Evolutionary conservation across 2,888 invertebrate species (phyloP).

Genomic region (Molorchus minor): DNA sequence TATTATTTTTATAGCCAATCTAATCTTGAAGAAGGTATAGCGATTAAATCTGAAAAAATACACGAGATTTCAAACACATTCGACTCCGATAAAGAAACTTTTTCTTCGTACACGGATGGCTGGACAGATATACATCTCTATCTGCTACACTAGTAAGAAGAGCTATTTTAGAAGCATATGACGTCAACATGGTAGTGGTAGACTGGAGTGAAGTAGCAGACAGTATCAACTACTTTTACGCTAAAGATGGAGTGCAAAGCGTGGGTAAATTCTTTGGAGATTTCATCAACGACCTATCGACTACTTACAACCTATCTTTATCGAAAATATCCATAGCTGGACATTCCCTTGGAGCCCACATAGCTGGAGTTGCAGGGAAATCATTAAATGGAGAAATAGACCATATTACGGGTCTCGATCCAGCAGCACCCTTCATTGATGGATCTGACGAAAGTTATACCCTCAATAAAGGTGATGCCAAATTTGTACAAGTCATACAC

Average conservation of each 20-base stretch:
- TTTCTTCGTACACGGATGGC: slow-evolving; percentile 54
- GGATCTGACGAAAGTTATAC: slow-evolving; percentile 38
- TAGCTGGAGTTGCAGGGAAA: slow-evolving; percentile 51
- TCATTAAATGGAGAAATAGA: slow-evolving; percentile 33
- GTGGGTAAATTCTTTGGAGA: slow-evolving; percentile 47
- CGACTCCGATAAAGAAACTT: slow-evolving; percentile 36
- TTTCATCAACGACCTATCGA: slow-evolving; percentile 44
- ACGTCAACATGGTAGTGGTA: slow-evolving; percentile 54
- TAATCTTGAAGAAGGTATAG: not conserved
- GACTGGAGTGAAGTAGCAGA: slow-evolving; percentile 51
- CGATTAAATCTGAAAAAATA: not conserved
- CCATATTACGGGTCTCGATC: slow-evolving; percentile 53
- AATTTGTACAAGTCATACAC: slow-evolving; percentile 53
- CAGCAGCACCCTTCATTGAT: slow-evolving; percentile 22
- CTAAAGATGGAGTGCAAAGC: slow-evolving; percentile 41
- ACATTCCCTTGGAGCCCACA: slow-evolving; percentile 52
- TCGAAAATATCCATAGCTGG: slow-evolving; percentile 43
- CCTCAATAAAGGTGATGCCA: slow-evolving; percentile 50
- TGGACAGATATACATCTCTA: slow-evolving; percentile 42
- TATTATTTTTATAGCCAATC: slow-evolving; percentile 4
- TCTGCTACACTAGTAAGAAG: slow-evolving; percentile 36
- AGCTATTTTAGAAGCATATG: slow-evolving; percentile 42
- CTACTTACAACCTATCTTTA: slow-evolving; percentile 33
- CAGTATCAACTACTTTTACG: slow-evolving; percentile 37
- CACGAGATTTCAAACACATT: not conserved